These are phyloP conservation scores for Amblyteles armatorius DNA, from an alignment of 2,888 invertebrate species.

Conservation along the genomic window DNA sequence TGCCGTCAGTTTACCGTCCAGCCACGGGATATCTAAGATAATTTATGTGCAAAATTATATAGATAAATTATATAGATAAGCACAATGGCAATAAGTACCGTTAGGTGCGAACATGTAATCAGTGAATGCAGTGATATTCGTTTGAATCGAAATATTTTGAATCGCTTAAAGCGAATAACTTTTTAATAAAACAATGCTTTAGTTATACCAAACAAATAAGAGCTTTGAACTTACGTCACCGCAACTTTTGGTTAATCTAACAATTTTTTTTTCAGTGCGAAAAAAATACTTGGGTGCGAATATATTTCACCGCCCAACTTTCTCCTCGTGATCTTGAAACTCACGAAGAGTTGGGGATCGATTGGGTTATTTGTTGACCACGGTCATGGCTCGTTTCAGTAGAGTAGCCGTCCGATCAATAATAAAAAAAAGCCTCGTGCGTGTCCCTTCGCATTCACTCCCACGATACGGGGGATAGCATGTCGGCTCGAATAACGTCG, in stretches of 20 bases:
- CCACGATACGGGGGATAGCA: neutral
- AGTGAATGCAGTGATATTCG: too few species aligned
- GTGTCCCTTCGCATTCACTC: neutral
- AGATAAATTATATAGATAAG: too few species aligned
- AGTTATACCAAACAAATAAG: too few species aligned
- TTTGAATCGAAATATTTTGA: too few species aligned
- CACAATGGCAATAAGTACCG: neutral
- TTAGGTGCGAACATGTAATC: too few species aligned
- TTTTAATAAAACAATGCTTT: too few species aligned
- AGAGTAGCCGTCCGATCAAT: conserved; percentile 13
- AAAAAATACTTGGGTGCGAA: too few species aligned
- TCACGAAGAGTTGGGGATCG: neutral
- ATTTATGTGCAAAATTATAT: neutral
- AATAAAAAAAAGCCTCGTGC: neutral
- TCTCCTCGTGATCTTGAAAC: neutral
- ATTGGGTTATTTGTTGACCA: conserved; percentile 4
- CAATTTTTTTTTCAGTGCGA: too few species aligned
- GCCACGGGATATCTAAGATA: neutral
- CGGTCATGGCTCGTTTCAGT: conserved; percentile 1
- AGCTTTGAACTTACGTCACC: too few species aligned
- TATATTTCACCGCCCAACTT: neutral
- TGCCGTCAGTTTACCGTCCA: neutral
- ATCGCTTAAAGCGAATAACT: too few species aligned
- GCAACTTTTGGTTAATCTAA: too few species aligned
- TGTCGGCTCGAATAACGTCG: neutral